Base-by-base conservation (phyloP, 2,888 invertebrate species). In the Cantharis rustica region DNA sequence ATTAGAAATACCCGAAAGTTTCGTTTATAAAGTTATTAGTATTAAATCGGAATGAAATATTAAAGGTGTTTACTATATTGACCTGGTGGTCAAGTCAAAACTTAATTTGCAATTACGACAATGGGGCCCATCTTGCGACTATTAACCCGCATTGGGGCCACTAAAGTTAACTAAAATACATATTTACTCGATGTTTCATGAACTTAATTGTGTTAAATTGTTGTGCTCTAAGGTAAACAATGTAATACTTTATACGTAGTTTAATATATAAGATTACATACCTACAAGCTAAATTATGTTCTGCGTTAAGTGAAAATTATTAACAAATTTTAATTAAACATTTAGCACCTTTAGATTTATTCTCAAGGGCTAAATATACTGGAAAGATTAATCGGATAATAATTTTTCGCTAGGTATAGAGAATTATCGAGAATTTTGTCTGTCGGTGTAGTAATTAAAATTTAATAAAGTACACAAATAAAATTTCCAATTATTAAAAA, bases 131-230 rank as follows among this genome's bases (percentile, higher is more conserved):
- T 27, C 26, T 68, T 71, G 64, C 47, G 75, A 75, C 75, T 73
- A 76, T 76, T 76, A 76, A 76, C 76, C 76, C 72, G 72, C 72
- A 69, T 72, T 69, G 72, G 76, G 62, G 76, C 31, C 31, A 31
- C 31, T 13, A 31, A 31, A 31, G 31, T 31, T 31, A 31, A 31
- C 31, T 31, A 31, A 31, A 31, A 31, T 31, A 31, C 31, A 31
- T 31, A 31, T 31, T 31, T 31, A 31, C 31, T 31, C 31, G 31
- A 31, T 31, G 31, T 31, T 31, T 31, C 31, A 31, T 31, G 31
- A 31, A 31, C 31, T 31, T 31, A 31, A 31, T 31, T 31, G 31
- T 31, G 31, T 31, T 31, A 31, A 31, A 31, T 31, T 31, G 31
- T 31, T 31, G 31, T 31, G 31, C 13, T 31, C 31, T 31, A 31